Evolutionary conservation across 2,113 vertebrate species (phyloP).

Genomic region (Lampris megalopsis): DNA sequence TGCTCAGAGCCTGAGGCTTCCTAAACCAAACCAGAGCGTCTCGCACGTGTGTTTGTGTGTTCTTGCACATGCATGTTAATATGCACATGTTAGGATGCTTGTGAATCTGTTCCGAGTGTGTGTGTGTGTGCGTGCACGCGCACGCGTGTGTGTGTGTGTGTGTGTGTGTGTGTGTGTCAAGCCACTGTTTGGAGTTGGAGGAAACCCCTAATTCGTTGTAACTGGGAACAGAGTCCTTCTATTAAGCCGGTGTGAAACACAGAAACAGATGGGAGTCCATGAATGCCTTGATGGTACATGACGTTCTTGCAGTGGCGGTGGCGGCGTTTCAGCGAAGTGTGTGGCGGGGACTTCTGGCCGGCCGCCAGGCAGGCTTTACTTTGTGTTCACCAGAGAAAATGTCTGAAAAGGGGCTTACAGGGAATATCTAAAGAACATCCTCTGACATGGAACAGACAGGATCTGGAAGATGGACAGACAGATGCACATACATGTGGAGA

Average conservation of each 20-base stretch:
- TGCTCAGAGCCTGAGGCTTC: slow-evolving; percentile 34
- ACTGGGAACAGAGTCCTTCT: slow-evolving; percentile 41
- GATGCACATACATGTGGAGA: not conserved
- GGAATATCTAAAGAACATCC: slow-evolving; percentile 22
- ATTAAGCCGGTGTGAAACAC: slow-evolving; percentile 57
- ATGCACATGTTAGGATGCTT: slow-evolving; percentile 1
- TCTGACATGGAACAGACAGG: slow-evolving; percentile 12
- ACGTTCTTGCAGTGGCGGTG: slow-evolving; percentile 21
- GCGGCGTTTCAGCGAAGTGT: slow-evolving; percentile 53
- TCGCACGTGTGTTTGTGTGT: slow-evolving; percentile 10
- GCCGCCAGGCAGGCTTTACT: slow-evolving; percentile 43
- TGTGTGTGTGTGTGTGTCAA: slow-evolving; percentile 41
- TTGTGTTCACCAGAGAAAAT: slow-evolving; percentile 13
- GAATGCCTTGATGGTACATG: slow-evolving; percentile 47
- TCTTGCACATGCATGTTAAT: not conserved
- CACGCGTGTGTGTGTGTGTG: slow-evolving; percentile 1
- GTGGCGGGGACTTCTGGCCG: slow-evolving; percentile 32
- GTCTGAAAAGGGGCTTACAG: slow-evolving; percentile 37
- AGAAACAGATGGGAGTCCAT: slow-evolving; percentile 62
- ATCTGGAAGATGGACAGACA: not conserved
- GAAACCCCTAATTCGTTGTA: slow-evolving; percentile 23
- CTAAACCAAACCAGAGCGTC: slow-evolving; percentile 44
- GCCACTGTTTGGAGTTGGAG: slow-evolving; percentile 13
- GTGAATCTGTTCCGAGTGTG: not conserved
- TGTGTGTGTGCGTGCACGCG: slow-evolving; percentile 2